Percentiles rank a stretch among this genome's conserved stretches.
Evolutionary conservation across 2,113 vertebrate species (phyloP).

Genomic region (Narcine bancroftii): DNA sequence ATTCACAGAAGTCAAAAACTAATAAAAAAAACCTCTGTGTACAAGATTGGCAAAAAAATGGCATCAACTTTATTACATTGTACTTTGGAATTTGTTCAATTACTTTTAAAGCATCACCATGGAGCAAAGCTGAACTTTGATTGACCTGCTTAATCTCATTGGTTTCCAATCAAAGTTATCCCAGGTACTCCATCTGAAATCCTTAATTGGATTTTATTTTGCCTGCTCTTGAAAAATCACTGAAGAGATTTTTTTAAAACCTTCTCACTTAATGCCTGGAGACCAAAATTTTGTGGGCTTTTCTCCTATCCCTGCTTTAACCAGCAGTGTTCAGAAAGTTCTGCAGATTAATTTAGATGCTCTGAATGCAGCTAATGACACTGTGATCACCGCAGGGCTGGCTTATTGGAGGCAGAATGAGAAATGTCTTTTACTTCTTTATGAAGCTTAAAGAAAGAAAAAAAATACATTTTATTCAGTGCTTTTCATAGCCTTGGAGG

Average conservation of each 20-base stretch:
- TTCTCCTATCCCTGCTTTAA: not conserved
- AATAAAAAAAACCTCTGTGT: not conserved
- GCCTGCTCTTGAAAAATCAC: not conserved
- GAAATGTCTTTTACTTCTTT: not conserved
- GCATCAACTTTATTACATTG: constrained; percentile 28
- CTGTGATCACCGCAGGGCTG: not conserved
- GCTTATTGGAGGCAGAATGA: not conserved
- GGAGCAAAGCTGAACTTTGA: constrained; percentile 3
- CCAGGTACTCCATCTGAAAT: not conserved
- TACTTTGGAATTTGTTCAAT: constrained; percentile 23
- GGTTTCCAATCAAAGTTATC: not conserved
- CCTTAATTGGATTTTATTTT: not conserved
- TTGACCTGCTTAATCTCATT: not conserved
- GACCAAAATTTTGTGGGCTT: not conserved
- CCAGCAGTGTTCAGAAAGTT: not conserved
- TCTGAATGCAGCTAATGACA: not conserved
- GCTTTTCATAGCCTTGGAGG: not conserved
- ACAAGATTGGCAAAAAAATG: not conserved
- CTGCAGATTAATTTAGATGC: not conserved
- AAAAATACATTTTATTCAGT: not conserved
- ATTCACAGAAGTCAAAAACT: constrained; percentile 10
- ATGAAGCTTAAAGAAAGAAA: not conserved
- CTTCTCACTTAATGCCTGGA: not conserved
- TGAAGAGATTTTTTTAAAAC: not conserved
- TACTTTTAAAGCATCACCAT: not conserved